Evolutionary conservation across 1,140 invertebrate genomes (phyloP).

Genomic region (Dendroctonus ponderosae): DNA sequence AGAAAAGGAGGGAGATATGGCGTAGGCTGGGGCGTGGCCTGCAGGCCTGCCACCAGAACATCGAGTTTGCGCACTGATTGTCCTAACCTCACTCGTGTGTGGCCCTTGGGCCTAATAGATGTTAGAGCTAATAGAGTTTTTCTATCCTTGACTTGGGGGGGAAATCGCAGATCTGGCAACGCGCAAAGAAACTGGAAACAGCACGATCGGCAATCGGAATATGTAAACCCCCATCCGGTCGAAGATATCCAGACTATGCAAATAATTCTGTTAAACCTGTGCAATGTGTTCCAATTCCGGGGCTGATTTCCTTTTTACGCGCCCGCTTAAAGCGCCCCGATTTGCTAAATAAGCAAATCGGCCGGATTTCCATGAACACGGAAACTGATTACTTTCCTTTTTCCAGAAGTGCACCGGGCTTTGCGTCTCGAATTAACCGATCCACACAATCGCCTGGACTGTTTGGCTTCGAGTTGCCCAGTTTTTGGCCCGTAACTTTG

Average conservation of each 20-base stretch:
- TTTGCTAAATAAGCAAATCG: no score
- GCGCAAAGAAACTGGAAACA: slow-evolving; percentile 3
- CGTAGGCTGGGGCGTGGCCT: neutral
- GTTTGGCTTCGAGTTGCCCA: slow-evolving; percentile 1
- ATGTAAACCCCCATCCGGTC: slow-evolving; percentile 4
- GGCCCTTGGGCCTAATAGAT: no score
- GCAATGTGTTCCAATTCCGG: slow-evolving; percentile 5
- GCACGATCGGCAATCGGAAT: slow-evolving; percentile 5
- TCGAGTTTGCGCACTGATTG: slow-evolving; percentile 3
- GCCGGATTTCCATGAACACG: neutral
- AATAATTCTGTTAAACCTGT: slow-evolving; percentile 7
- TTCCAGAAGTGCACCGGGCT: neutral
- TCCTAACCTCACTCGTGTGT: no score
- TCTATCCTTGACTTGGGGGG: neutral
- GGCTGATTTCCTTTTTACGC: no score
- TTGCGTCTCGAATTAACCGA: neutral
- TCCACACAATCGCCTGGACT: neutral
- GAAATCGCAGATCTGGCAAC: slow-evolving; percentile 4
- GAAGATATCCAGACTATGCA: slow-evolving; percentile 3
- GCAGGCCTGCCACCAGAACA: neutral
- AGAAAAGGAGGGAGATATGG: slow-evolving; percentile 12
- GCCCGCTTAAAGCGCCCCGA: no score
- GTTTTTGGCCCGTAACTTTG: no score
- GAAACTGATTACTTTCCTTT: neutral
- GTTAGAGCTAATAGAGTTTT: no score